Percentiles rank a stretch among this genome's conserved stretches.
Conservation (phyloP, 1,140 invertebrate species). For the Eubasilissa regina region DNA sequence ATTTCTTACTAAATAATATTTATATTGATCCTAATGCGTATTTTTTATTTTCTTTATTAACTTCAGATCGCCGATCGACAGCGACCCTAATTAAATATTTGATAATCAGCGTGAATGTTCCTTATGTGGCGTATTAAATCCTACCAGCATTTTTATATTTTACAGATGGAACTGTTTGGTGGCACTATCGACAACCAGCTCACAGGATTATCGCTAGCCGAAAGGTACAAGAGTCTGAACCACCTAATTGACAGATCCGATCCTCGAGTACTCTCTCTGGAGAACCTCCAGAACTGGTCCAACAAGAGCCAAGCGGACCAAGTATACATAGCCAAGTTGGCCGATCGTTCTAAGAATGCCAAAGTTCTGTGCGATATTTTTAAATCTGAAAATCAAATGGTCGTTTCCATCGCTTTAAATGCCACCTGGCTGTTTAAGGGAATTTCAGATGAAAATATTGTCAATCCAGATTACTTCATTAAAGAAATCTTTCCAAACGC, state of each 20-base stretch:
- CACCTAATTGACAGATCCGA: conserved; percentile 18
- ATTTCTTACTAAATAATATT: no score
- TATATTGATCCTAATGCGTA: no score
- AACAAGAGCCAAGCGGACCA: conserved; percentile 32
- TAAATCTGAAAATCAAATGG: conserved; percentile 49
- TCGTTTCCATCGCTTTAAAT: conserved; percentile 33
- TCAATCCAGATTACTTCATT: conserved; percentile 51
- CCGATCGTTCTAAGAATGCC: conserved; percentile 37
- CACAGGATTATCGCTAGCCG: conserved; percentile 27
- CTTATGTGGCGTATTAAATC: no score
- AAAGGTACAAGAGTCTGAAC: conserved; percentile 47
- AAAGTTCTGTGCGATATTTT: conserved; percentile 38
- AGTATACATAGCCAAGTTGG: conserved; percentile 43
- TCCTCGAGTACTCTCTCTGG: conserved; percentile 32
- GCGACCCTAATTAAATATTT: no score
- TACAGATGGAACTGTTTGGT: conserved; percentile 8
- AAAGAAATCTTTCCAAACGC: conserved; percentile 48
- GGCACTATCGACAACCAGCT: conserved; percentile 48
- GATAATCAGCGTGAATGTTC: no score
- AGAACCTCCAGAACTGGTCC: conserved; percentile 1
- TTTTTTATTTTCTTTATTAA: no score
- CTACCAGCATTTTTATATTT: not conserved
- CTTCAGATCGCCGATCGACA: no score
- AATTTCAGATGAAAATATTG: conserved; percentile 16
- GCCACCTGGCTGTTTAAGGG: conserved; percentile 52